Conservation (phyloP, 2,888 invertebrate genomes). For the Sphaerophoria rueppellii region DNA sequence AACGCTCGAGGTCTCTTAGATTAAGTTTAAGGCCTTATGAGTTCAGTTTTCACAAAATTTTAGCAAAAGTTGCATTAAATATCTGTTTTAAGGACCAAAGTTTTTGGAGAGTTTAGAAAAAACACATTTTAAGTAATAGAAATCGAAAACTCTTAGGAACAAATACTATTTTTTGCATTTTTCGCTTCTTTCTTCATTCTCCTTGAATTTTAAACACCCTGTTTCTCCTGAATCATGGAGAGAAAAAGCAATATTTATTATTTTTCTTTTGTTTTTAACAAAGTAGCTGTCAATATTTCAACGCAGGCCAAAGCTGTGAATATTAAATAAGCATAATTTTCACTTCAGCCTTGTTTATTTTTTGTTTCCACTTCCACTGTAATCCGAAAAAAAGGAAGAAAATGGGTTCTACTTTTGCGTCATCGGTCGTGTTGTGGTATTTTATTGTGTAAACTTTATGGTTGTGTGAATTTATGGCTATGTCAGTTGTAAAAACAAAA, state of each 20-base stretch:
- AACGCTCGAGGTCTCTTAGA: too few species aligned
- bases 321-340: slow-evolving; percentile 31
- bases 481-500: too few species aligned
- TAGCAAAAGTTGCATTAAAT: too few species aligned
- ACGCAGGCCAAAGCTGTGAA: slow-evolving; percentile 26
- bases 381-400: background rate
- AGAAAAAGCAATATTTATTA: background rate
- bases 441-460: background rate
- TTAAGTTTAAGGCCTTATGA: too few species aligned
- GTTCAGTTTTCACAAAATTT: too few species aligned
- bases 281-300: slow-evolving; percentile 35
- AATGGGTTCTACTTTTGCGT: background rate
- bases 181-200: too few species aligned
- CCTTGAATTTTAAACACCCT: background rate
- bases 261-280: slow-evolving; percentile 15
- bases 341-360: background rate
- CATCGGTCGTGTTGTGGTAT: background rate
- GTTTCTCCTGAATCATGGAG: background rate
- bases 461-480: background rate
- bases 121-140: too few species aligned
- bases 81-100: too few species aligned
- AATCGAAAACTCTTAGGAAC: too few species aligned
- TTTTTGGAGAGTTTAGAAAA: too few species aligned
- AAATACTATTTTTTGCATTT: too few species aligned
- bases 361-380: background rate